Evolutionary conservation across 2,113 vertebrate species (phyloP), one percentile per base, ranked within the genome.

Genomic region (Ammodytes dubius): DNA sequence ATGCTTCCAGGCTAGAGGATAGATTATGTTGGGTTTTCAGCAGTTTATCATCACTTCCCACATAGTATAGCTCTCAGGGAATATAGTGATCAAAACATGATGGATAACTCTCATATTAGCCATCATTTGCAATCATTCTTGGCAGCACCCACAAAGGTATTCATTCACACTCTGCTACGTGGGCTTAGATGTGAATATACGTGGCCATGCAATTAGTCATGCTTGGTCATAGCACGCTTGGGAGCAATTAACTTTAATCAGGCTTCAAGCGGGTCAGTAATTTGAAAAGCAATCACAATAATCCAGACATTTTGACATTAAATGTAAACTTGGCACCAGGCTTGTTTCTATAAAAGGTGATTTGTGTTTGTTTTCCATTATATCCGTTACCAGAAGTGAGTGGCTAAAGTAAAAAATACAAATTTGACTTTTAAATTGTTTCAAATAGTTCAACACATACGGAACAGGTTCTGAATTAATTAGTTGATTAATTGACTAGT

Each of bases 201-300:
- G 74, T 78, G 58, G 39, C 53, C 56, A 8, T 73, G 86, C 81
- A 85, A 87, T 91, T 78, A 86, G 83, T 90, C 83, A 78, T 47
- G 64, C 67, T 85, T 58, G 75, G 68, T 82, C 89, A 80, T 73
- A 65, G 87, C 53, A 66, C 84, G 1, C 76, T 45, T 64, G 88
- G 87, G 88, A 86, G 82, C 83, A 91, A 91, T 92, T 91, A 88
- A 72, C 73, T 88, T 88, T 85, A 90, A 89, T 86, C 85, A 88
- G 74, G 68, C 81, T 87, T 91, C 57, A 75, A 17, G 64, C 70
- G 65, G 88, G 86, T 93, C 88, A 86, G 81, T 81, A 73, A 87
- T 83, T 86, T 63, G 65, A 79, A 84, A 85, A 74, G 79, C 70
- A 92, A 89, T 90, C 88, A 83, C 79, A 82, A 76, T 73, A 61